These are phyloP conservation scores for Semaprochilodus insignis DNA, from an alignment of 2,797 vertebrate species.

Conservation along the genomic window DNA sequence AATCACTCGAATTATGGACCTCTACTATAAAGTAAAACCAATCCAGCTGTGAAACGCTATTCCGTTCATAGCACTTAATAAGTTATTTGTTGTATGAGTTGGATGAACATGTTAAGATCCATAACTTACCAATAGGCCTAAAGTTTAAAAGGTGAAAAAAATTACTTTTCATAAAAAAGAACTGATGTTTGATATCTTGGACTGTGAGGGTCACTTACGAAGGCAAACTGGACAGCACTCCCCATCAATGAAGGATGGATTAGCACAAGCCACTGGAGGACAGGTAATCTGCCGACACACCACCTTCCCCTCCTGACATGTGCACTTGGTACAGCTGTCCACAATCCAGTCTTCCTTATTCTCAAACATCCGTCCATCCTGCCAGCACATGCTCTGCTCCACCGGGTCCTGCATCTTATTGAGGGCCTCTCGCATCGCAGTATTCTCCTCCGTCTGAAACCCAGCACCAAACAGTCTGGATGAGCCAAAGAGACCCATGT, in stretches of 20 bases:
- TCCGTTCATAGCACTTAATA: neutral
- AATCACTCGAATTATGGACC: neutral
- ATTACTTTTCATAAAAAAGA: neutral
- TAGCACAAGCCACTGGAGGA: conserved; percentile 86
- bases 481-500: conserved; percentile 16
- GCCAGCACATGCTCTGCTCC: conserved; percentile 87
- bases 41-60: neutral
- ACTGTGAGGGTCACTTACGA: conserved; percentile 77
- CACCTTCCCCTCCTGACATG: conserved; percentile 91
- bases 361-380: conserved; percentile 90
- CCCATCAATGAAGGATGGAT: conserved; percentile 86
- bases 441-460: conserved; percentile 89
- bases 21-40: neutral
- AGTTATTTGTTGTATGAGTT: neutral
- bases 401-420: conserved; percentile 78
- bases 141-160: neutral
- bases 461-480: conserved; percentile 41
- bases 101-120: neutral
- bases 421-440: conserved; percentile 87
- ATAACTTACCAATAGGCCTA: neutral
- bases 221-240: conserved; percentile 92
- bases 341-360: conserved; percentile 92
- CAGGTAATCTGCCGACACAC: conserved; percentile 92
- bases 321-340: conserved; percentile 94
- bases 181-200: neutral